Conservation (phyloP, 2,797 vertebrate genomes). For the Halcyon chelicuti region DNA sequence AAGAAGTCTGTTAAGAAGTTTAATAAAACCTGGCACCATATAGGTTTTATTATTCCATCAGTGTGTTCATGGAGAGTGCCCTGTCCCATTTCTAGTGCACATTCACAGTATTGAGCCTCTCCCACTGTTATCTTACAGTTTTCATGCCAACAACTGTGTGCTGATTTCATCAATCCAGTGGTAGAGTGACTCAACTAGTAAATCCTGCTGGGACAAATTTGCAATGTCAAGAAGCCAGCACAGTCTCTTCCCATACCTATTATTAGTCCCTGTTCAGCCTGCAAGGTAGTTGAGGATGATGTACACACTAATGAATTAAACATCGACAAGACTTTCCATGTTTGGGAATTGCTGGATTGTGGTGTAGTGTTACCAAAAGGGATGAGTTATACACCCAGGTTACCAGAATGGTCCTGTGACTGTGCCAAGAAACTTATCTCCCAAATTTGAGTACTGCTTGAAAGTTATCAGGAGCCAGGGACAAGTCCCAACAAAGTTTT, state of each 20-base stretch:
- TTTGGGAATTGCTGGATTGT: not conserved
- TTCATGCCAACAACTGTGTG: not conserved
- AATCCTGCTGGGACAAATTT: not conserved
- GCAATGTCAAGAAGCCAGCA: not conserved
- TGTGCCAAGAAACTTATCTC: not conserved
- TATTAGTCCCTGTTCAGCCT: not conserved
- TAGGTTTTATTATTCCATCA: not conserved
- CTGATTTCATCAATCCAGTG: not conserved
- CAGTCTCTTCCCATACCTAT: not conserved
- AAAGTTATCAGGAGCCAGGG: not conserved
- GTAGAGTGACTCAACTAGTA: not conserved
- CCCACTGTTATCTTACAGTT: not conserved
- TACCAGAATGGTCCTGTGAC: not conserved
- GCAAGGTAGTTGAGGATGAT: not conserved
- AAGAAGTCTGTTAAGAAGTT: not conserved
- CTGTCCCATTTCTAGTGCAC: not conserved
- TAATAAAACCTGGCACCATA: not conserved
- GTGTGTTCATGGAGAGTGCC: not conserved
- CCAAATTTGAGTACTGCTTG: not conserved
- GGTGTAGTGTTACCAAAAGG: not conserved
- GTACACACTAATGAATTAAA: too few species aligned
- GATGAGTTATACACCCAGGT: not conserved
- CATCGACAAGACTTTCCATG: not conserved
- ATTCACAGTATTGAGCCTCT: not conserved
- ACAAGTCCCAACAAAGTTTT: not conserved